A percentile compares a stretch with the other conserved stretches of the same genome.
phyloP scores from a whole-genome alignment of 2,113 vertebrate genomes.

The Mirza zaza region DNA sequence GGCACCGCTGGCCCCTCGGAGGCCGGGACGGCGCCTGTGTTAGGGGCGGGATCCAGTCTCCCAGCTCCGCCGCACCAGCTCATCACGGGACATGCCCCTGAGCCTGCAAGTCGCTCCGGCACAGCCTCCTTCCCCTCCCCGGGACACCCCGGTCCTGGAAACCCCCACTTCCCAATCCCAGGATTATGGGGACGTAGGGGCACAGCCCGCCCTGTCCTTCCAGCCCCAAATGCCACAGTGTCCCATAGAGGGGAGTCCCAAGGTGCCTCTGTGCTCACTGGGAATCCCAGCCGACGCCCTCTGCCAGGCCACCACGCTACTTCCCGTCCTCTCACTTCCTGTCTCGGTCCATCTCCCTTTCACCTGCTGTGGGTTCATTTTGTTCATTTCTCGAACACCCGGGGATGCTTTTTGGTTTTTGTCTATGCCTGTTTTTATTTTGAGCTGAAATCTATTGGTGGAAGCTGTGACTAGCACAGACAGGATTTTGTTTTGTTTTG shows the following conservation, averaged over 20 bases:
- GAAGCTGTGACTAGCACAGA: background rate
- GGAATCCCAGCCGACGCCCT: background rate
- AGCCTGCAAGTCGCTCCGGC: background rate
- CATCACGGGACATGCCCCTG: background rate
- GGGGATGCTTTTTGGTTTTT: background rate
- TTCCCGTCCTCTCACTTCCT: background rate
- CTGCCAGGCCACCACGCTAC: background rate
- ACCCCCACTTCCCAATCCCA: background rate
- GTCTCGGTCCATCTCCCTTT: background rate
- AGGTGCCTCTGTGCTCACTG: background rate
- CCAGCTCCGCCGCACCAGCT: background rate
- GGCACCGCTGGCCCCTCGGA: background rate
- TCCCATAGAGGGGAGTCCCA: background rate
- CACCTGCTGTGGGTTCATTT: background rate
- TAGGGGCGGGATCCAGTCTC: background rate
- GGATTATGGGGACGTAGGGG: background rate
- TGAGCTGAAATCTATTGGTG: background rate
- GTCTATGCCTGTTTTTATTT: background rate
- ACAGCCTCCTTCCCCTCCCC: background rate
- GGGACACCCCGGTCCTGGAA: background rate
- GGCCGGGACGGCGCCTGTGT: background rate
- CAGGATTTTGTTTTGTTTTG: background rate
- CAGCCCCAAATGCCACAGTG: background rate
- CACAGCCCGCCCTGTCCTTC: background rate
- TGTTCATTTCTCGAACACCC: background rate